Evolutionary conservation across 2,797 vertebrate species (phyloP), one percentile per base, ranked within the genome.

Genomic region (Centropyge bicolor): DNA sequence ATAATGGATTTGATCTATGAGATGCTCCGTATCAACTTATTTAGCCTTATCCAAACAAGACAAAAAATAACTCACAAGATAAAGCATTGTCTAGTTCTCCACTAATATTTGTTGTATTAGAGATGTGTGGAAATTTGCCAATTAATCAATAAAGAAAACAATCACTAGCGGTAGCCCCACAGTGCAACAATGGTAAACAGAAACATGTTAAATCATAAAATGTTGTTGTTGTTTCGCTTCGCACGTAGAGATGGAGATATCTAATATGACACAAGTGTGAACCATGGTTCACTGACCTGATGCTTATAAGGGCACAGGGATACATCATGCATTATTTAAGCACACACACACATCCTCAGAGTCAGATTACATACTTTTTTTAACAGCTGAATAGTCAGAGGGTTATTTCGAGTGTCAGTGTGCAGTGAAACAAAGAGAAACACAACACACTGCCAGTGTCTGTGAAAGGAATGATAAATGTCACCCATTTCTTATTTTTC

Each of bases 251-350:
- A 74, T 31, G 54, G 48, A 67, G 17, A 52, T n/a, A 45, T 68
- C 40, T 17, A 43, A 41, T 35, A 27, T 69, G 74, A 73, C 71
- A 81, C 43, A 60, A 63, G 49, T 55, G 76, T 70, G 83, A 73
- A 78, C 65, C 61, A 43, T 66, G 72, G 80, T 36, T 81, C 80
- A 85, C 41, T 76, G 80, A 71, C 74, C 80, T 82, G 60, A 68
- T 57, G 65, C 72, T 75, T 48, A 24, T 55, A 16, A 80, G 52
- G 73, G 65, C 69, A 65, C 64, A 49, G 19, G 31, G 65, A 74
- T 27, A 64, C 79, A 48, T 57, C 71, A 62, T 74, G 5, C 17
- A 84, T 84, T 81, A 83, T 85, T 89, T 66, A 43, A 40, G 66
- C 48, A 56, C 35, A 68, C 14, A 72, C 43, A 54, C n/a, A 48